phyloP scores from a whole-genome alignment of 2,797 vertebrate species.

The Sphenopsis melanotis region DNA sequence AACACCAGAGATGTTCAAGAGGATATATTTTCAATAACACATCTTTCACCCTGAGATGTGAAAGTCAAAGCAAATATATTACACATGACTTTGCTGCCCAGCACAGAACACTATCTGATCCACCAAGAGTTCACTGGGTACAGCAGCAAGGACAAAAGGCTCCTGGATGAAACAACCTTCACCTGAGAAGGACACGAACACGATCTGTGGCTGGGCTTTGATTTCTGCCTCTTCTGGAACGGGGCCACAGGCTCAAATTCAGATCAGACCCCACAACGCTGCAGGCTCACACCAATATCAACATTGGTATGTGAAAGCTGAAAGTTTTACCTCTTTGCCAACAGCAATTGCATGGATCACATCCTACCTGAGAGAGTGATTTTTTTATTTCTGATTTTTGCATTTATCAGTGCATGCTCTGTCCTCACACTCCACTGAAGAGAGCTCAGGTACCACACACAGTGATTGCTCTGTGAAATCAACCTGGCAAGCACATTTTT shows the following conservation, averaged over 20 bases:
- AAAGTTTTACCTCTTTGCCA: not conserved
- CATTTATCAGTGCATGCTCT: rapidly evolving
- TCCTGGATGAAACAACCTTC: not conserved
- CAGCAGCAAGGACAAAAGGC: not conserved
- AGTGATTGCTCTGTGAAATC: not conserved
- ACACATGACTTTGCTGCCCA: not conserved
- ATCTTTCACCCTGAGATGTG: not conserved
- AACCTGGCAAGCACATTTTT: not conserved
- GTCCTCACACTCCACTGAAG: not conserved
- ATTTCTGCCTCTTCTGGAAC: not conserved
- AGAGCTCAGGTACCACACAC: not conserved
- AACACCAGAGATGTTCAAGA: not conserved
- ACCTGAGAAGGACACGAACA: not conserved
- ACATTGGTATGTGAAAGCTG: rapidly evolving
- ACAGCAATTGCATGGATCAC: rapidly evolving
- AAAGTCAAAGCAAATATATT: not conserved
- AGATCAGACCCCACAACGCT: not conserved
- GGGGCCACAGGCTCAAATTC: not conserved
- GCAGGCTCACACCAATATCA: not conserved
- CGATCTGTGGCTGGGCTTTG: not conserved
- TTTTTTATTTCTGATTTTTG: not conserved
- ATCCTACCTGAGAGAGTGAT: not conserved
- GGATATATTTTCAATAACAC: not conserved
- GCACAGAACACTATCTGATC: not conserved
- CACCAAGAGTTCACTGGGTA: rapidly evolving